Percentiles rank a stretch among this genome's conserved stretches.
Conservation (phyloP, 1,140 invertebrate genomes). For the Andrena cerasifolii region DNA sequence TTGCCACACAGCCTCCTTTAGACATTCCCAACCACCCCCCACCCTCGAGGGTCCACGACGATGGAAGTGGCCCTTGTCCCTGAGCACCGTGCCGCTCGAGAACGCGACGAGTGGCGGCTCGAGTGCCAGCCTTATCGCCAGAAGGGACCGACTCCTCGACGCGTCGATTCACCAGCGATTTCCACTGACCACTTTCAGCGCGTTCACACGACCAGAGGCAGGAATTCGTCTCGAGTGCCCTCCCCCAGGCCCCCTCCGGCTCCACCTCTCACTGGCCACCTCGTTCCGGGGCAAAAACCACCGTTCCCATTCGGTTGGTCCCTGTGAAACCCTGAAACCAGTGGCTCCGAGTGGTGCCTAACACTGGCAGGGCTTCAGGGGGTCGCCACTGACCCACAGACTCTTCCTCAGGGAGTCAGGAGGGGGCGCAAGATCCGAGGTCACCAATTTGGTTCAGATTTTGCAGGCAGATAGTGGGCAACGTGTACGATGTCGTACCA, state of each 20-base stretch:
- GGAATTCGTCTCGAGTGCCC: background rate
- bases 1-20: constrained; percentile 37
- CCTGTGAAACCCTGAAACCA: too few species aligned
- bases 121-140: constrained; percentile 52
- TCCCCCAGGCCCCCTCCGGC: too few species aligned
- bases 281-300: too few species aligned
- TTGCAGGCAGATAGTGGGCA: too few species aligned
- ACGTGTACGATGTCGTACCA: too few species aligned
- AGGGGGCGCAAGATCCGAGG: too few species aligned
- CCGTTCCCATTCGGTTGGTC: too few species aligned
- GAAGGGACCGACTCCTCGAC: constrained; percentile 53
- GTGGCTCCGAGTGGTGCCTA: too few species aligned
- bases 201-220: background rate
- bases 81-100: constrained; percentile 47
- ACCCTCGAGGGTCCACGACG: constrained; percentile 18
- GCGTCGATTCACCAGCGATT: constrained; percentile 42
- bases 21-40: constrained; percentile 37
- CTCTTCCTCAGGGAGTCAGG: too few species aligned
- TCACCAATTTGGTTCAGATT: too few species aligned
- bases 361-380: too few species aligned
- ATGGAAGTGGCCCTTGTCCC: constrained; percentile 48
- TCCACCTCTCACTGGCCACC: background rate
- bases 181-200: constrained; percentile 40
- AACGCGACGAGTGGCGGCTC: constrained; percentile 49
- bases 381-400: too few species aligned